A percentile compares a stretch with the other conserved stretches of the same genome.
Conservation (phyloP, 2,113 vertebrate species). For the Otolemur garnettii region DNA sequence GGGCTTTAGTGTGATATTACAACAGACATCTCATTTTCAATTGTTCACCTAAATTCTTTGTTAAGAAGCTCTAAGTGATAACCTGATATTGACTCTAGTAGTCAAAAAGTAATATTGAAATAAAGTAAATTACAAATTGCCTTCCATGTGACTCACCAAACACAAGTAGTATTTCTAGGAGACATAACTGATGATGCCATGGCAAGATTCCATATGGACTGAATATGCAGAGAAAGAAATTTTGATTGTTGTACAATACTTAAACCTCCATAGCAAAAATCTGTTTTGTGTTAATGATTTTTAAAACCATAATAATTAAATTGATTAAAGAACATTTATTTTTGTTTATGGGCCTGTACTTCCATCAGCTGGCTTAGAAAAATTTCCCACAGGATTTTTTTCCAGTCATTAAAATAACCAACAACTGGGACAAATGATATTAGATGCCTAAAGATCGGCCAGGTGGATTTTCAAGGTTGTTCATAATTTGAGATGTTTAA, state of each 20-base stretch:
- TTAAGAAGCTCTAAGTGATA: not conserved
- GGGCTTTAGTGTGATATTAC: not conserved
- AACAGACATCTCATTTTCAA: constrained; percentile 6
- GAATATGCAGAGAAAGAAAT: not conserved
- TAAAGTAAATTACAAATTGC: not conserved
- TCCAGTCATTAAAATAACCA: constrained; percentile 16
- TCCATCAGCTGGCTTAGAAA: constrained; percentile 21
- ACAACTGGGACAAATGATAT: constrained; percentile 4
- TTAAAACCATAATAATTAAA: not conserved
- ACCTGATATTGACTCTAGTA: not conserved
- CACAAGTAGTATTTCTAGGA: not conserved
- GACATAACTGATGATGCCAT: not conserved
- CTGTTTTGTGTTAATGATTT: constrained; percentile 1
- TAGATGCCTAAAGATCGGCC: not conserved
- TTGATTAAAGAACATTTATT: not conserved
- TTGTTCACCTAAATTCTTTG: not conserved
- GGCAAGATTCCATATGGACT: not conserved
- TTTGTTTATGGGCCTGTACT: not conserved
- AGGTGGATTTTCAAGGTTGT: constrained; percentile 27
- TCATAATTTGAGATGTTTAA: not conserved
- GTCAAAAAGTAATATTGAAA: constrained; percentile 31
- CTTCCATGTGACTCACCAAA: not conserved
- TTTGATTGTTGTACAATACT: not conserved
- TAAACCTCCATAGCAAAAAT: not conserved
- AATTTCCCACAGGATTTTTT: constrained; percentile 4